Conservation (phyloP, 2,113 vertebrate species). For the Melanerpes aurifrons region DNA sequence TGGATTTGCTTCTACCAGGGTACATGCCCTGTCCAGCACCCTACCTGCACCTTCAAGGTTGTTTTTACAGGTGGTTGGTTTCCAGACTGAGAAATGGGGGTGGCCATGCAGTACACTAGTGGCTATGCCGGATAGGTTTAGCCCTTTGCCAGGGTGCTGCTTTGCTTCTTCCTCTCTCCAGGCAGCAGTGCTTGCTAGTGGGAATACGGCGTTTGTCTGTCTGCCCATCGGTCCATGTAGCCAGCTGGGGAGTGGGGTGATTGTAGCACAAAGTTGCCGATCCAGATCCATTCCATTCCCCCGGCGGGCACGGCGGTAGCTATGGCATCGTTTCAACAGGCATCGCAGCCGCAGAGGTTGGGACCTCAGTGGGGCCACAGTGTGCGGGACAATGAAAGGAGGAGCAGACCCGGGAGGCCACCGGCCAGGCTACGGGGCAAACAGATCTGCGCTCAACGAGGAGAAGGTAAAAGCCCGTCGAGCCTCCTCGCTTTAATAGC, state of each 20-base stretch:
- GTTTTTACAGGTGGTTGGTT: background rate
- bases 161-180: background rate
- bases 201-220: background rate
- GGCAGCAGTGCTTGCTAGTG: background rate
- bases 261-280: accelerated
- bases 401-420: background rate
- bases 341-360: background rate
- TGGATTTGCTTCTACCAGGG: accelerated
- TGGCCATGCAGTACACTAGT: accelerated
- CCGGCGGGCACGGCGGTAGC: accelerated
- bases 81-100: accelerated
- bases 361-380: background rate
- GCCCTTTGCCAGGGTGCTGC: background rate
- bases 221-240: accelerated
- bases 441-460: too few species aligned
- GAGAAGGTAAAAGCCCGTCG: background rate
- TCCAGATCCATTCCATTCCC: background rate
- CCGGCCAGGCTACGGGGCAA: too few species aligned
- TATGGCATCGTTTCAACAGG: accelerated
- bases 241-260: accelerated
- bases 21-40: background rate
- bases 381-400: background rate
- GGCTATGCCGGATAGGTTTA: accelerated
- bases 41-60: background rate
- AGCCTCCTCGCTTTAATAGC: background rate